Percentiles rank a stretch among this genome's conserved stretches.
phyloP scores from a whole-genome alignment of 35 echinoderm and acorn worm genomes.

The Acanthaster planci region DNA sequence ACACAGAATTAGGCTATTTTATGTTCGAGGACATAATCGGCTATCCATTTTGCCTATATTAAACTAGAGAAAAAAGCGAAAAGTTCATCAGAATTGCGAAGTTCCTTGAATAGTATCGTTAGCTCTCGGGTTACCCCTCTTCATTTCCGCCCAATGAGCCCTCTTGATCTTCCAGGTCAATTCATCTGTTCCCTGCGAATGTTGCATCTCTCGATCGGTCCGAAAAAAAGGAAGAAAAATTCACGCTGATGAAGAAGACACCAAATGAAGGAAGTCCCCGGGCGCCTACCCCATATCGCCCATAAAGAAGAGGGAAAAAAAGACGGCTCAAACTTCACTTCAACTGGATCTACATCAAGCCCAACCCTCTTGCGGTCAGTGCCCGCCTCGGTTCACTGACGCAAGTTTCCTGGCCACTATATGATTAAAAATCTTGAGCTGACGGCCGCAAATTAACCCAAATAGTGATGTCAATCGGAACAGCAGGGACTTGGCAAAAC shows the following conservation, averaged over 20 bases:
- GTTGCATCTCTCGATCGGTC: too few relatives aligned
- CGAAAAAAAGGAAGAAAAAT: too few relatives aligned
- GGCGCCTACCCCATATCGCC: neutral
- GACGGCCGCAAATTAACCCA: constrained; percentile 13
- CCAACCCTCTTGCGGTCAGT: neutral
- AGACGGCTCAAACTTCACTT: neutral
- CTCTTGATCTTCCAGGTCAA: neutral
- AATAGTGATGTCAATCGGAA: neutral
- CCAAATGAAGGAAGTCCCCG: neutral
- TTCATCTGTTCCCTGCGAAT: neutral
- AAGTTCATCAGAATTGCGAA: neutral
- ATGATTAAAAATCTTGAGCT: neutral
- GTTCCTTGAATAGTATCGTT: neutral
- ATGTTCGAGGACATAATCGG: too few relatives aligned
- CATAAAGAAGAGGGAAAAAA: neutral
- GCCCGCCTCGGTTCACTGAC: neutral
- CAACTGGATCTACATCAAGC: neutral
- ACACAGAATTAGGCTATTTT: too few relatives aligned
- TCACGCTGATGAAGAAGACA: constrained; percentile 4
- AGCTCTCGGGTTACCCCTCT: neutral
- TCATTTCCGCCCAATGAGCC: constrained; percentile 19
- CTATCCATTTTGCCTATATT: too few relatives aligned
- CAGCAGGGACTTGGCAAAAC: neutral
- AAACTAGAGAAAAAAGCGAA: too few relatives aligned
- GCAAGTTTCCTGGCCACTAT: neutral